A percentile compares a stretch with the other conserved stretches of the same genome.
These are phyloP conservation scores for Sclerurus mexicanus DNA, from an alignment of 2,113 vertebrate genomes.

Conservation along the genomic window DNA sequence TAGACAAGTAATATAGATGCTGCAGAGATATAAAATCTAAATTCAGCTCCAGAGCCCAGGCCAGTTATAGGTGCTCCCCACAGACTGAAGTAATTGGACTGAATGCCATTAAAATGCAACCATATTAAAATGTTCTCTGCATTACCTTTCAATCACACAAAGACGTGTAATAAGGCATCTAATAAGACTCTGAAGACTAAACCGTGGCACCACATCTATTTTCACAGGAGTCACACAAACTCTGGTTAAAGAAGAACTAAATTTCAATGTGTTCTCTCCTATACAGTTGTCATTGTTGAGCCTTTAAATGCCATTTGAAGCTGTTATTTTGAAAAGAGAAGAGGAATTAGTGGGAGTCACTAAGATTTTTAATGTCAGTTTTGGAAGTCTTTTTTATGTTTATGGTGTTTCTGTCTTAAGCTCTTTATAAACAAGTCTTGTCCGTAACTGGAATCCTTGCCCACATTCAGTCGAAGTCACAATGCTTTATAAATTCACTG, in stretches of 20 bases:
- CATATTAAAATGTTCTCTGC: not conserved
- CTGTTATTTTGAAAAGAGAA: not conserved
- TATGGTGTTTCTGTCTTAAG: not conserved
- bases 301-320: not conserved
- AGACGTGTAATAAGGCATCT: not conserved
- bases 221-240: not conserved
- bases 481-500: not conserved
- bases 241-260: not conserved
- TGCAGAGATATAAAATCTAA: conserved; percentile 1
- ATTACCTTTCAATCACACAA: not conserved
- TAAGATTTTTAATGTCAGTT: not conserved
- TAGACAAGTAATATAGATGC: conserved; percentile 39
- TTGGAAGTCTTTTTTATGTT: not conserved
- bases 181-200: not conserved
- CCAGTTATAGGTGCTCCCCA: not conserved
- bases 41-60: not conserved
- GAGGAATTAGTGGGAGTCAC: not conserved
- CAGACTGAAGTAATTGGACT: not conserved
- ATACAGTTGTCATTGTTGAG: not conserved
- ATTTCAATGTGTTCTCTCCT: not conserved
- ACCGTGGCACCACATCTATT: not conserved
- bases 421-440: not conserved
- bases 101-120: not conserved
- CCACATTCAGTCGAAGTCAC: not conserved
- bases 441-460: not conserved